Conservation (phyloP, 2,888 invertebrate genomes). For the Gasteruption jaculator region DNA sequence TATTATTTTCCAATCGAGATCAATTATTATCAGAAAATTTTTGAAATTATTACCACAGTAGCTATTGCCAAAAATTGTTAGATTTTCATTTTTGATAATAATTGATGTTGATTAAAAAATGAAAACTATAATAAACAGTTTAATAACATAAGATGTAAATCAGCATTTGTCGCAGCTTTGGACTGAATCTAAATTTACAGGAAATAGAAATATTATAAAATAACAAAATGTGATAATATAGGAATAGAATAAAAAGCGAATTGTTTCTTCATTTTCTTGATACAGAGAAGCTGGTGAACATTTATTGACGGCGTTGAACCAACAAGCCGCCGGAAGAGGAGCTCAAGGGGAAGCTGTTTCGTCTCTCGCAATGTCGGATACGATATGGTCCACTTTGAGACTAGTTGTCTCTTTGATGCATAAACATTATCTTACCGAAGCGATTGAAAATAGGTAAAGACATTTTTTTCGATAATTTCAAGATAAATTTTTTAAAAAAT, state of each 20-base stretch:
- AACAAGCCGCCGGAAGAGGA: slow-evolving; percentile 76
- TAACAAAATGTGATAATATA: not conserved
- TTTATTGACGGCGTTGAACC: slow-evolving; percentile 86
- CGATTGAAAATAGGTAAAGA: slow-evolving; percentile 55
- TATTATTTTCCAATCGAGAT: slow-evolving; percentile 1
- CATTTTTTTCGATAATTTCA: not conserved
- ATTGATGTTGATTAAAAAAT: not conserved
- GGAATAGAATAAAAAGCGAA: not conserved
- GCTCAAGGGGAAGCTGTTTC: slow-evolving; percentile 48
- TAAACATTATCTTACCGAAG: slow-evolving; percentile 54
- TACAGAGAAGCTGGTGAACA: slow-evolving; percentile 91
- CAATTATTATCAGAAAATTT: not conserved
- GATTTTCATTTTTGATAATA: not conserved
- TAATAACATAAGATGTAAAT: too few relatives aligned
- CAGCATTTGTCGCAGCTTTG: too few relatives aligned
- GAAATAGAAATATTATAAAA: too few relatives aligned
- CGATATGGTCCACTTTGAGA: slow-evolving; percentile 90
- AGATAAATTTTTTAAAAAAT: too few relatives aligned
- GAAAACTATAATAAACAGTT: too few relatives aligned
- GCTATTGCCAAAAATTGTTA: slow-evolving; percentile 2
- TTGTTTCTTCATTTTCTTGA: not conserved
- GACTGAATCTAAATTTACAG: not conserved
- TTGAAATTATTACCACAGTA: not conserved
- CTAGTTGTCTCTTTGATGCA: slow-evolving; percentile 82
- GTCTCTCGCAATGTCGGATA: slow-evolving; percentile 73